These are phyloP conservation scores for Enteromius trimaculatus DNA, from an alignment of 2,797 vertebrate species.

Conservation along the genomic window DNA sequence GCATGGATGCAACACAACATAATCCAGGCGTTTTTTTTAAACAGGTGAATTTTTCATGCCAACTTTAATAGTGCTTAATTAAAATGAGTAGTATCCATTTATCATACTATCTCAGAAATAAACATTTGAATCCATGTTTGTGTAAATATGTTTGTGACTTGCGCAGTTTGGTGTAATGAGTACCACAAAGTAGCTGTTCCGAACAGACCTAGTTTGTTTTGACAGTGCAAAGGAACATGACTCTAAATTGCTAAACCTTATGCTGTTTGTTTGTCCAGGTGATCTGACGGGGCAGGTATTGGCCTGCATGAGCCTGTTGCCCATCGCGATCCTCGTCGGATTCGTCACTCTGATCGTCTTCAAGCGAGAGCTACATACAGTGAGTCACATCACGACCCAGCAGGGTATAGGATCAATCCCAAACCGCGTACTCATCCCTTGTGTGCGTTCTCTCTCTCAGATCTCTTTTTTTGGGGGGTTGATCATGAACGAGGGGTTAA, in stretches of 20 bases:
- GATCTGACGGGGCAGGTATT: slow-evolving; percentile 91
- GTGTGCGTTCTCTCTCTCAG: slow-evolving; percentile 67
- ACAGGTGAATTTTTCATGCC: too few relatives aligned
- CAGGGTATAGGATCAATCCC: not conserved
- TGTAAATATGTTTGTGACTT: too few relatives aligned
- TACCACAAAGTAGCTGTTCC: not conserved
- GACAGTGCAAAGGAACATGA: not conserved
- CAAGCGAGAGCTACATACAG: slow-evolving; percentile 98
- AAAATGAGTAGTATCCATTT: too few relatives aligned
- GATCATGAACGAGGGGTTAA: slow-evolving; percentile 91
- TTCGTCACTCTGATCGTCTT: slow-evolving; percentile 98
- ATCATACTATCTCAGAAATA: too few relatives aligned
- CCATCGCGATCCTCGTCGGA: slow-evolving; percentile 90
- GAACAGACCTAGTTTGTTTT: not conserved
- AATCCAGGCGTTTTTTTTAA: too few relatives aligned
- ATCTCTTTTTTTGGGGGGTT: slow-evolving; percentile 98
- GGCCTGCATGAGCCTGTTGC: slow-evolving; percentile 92
- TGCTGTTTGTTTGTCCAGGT: slow-evolving; percentile 71
- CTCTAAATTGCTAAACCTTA: not conserved
- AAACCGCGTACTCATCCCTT: not conserved
- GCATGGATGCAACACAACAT: too few relatives aligned
- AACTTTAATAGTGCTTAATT: too few relatives aligned
- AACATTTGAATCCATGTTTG: too few relatives aligned
- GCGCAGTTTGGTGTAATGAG: too few relatives aligned
- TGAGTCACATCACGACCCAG: slow-evolving; percentile 73